phyloP scores from a whole-genome alignment of 2,888 invertebrate species.

The Artemia sp. region DNA sequence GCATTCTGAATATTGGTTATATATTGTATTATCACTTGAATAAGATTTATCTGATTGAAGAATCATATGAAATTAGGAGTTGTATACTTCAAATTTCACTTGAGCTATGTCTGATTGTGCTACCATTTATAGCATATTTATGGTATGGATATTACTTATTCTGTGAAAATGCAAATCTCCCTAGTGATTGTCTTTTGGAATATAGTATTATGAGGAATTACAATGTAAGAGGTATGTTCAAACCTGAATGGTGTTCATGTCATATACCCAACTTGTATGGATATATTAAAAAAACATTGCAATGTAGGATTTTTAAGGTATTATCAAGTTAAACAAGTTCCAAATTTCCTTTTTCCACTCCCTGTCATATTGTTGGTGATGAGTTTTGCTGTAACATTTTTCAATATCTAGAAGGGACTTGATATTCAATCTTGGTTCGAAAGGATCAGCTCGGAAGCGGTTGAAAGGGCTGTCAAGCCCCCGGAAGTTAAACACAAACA shows the following conservation, averaged over 20 bases:
- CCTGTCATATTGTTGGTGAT: conserved; percentile 51
- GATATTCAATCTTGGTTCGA: too few species aligned
- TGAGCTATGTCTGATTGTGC: too few species aligned
- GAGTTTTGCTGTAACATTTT: too few species aligned
- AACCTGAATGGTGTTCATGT: conserved; percentile 34
- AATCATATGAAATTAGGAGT: too few species aligned
- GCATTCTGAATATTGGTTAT: too few species aligned
- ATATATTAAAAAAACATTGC: conserved; percentile 84
- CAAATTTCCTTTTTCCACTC: conserved; percentile 75
- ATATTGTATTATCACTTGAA: too few species aligned
- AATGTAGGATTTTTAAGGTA: conserved; percentile 76
- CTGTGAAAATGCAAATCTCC: conserved; percentile 28
- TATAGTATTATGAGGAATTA: conserved; percentile 32
- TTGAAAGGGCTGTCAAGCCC: conserved; percentile 85
- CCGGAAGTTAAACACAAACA: conserved; percentile 95
- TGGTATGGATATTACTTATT: conserved; percentile 29
- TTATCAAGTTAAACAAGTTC: conserved; percentile 73
- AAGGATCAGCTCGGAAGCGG: conserved; percentile 55
- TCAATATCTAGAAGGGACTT: too few species aligned
- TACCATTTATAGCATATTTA: too few species aligned
- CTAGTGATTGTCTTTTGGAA: conserved; percentile 22
- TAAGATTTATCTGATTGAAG: too few species aligned
- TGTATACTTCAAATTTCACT: too few species aligned
- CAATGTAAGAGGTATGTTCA: conserved; percentile 20
- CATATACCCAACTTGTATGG: conserved; percentile 51